Evolutionary conservation across 2,888 invertebrate genomes (phyloP).

Genomic region (Mimumesa dahlbomi): DNA sequence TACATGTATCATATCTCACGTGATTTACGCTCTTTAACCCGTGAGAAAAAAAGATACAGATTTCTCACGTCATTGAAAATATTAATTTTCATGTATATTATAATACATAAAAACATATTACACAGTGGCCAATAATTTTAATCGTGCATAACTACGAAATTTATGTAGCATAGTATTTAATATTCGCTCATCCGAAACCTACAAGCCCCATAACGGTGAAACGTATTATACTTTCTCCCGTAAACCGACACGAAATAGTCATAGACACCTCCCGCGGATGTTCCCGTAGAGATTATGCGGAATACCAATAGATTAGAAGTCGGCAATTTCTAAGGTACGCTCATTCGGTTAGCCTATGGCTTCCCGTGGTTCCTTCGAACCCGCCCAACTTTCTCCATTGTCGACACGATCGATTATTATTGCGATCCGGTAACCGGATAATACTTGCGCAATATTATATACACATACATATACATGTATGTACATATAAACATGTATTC

Average conservation of each 20-base stretch:
- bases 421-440: conserved; percentile 58
- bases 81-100: no score
- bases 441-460: conserved; percentile 52
- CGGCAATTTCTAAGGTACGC: conserved; percentile 35
- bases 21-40: background rate
- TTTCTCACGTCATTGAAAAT: conserved; percentile 16
- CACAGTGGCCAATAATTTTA: no score
- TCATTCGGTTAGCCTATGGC: conserved; percentile 20
- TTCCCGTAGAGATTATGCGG: conserved; percentile 20
- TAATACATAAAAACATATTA: no score
- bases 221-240: no score
- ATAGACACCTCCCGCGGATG: no score
- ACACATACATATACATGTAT: no score
- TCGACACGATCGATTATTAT: conserved; percentile 72
- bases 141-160: no score
- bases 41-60: background rate
- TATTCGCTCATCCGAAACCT: no score
- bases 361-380: conserved; percentile 63
- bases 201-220: no score
- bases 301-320: conserved; percentile 26
- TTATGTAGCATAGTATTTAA: no score
- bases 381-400: conserved; percentile 75
- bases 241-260: no score
- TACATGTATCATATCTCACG: background rate
- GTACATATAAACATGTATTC: no score